Conservation (phyloP, 1,140 invertebrate species). For the Hylaeus anthracinus region DNA sequence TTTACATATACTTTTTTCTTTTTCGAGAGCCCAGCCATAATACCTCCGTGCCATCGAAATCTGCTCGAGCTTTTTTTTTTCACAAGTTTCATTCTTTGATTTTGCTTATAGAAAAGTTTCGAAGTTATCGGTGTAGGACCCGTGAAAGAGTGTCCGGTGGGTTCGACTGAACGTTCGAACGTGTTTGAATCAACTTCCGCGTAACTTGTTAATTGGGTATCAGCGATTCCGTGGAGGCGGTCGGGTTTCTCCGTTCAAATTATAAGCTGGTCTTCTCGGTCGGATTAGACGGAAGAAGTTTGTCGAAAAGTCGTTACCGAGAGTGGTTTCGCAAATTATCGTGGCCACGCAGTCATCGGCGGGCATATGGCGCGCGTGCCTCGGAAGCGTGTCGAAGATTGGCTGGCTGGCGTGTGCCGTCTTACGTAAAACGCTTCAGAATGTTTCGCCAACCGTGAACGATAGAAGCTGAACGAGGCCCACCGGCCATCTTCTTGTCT, state of each 20-base stretch:
- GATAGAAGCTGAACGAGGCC: slow-evolving; percentile 5
- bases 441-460: slow-evolving; percentile 56
- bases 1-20: slow-evolving; percentile 29
- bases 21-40: slow-evolving; percentile 33
- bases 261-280: not conserved
- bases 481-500: slow-evolving; percentile 10
- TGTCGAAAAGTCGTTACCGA: slow-evolving; percentile 54
- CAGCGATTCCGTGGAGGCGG: not conserved
- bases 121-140: too few species aligned
- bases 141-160: too few species aligned
- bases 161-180: too few species aligned
- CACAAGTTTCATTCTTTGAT: not conserved
- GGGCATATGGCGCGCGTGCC: slow-evolving; percentile 66
- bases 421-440: slow-evolving; percentile 40
- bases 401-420: slow-evolving; percentile 60
- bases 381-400: slow-evolving; percentile 64
- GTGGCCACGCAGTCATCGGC: slow-evolving; percentile 56
- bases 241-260: not conserved
- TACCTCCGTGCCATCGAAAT: not conserved
- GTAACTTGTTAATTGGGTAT: slow-evolving; percentile 2
- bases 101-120: not conserved
- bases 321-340: slow-evolving; percentile 72
- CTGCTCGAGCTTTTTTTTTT: slow-evolving; percentile 1
- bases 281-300: slow-evolving; percentile 9
- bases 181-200: not conserved